Evolutionary conservation across 2,797 vertebrate species (phyloP).

Genomic region (Sebastes umbrosus): DNA sequence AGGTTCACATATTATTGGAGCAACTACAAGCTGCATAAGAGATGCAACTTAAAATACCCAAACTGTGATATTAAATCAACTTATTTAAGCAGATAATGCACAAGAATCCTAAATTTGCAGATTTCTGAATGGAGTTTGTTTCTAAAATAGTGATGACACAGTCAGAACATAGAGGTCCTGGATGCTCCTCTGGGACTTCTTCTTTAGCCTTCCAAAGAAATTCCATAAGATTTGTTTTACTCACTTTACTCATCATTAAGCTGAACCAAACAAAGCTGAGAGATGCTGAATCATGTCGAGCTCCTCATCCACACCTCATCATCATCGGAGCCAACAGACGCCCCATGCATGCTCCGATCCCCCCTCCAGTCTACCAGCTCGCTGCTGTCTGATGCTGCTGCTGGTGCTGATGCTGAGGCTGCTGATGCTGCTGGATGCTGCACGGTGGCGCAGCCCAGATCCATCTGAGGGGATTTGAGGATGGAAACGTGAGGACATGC

Average conservation of each 20-base stretch:
- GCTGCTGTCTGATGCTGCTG: slow-evolving; percentile 46
- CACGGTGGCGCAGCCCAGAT: slow-evolving; percentile 57
- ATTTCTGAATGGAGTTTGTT: not conserved
- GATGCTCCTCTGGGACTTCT: not conserved
- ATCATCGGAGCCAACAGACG: slow-evolving; percentile 22
- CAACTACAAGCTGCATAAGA: not conserved
- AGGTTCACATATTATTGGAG: not conserved
- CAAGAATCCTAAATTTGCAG: not conserved
- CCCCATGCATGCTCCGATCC: slow-evolving; percentile 22
- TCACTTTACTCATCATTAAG: not conserved
- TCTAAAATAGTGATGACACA: not conserved
- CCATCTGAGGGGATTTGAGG: slow-evolving; percentile 44
- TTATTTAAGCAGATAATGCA: not conserved
- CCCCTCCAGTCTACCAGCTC: not conserved
- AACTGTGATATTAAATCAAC: not conserved
- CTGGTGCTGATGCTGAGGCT: slow-evolving; percentile 16
- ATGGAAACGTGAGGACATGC: slow-evolving; percentile 34
- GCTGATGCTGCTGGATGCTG: slow-evolving; percentile 51
- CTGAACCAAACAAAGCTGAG: not conserved
- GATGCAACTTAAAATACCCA: not conserved
- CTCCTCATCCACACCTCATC: not conserved
- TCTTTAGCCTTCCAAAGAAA: not conserved
- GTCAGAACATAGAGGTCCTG: not conserved
- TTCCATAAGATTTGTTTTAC: not conserved
- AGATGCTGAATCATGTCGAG: slow-evolving; percentile 20